Evolutionary conservation across 1,140 invertebrate genomes (phyloP), one percentile per base, ranked within the genome.

Genomic region (Drosophila guanche): DNA sequence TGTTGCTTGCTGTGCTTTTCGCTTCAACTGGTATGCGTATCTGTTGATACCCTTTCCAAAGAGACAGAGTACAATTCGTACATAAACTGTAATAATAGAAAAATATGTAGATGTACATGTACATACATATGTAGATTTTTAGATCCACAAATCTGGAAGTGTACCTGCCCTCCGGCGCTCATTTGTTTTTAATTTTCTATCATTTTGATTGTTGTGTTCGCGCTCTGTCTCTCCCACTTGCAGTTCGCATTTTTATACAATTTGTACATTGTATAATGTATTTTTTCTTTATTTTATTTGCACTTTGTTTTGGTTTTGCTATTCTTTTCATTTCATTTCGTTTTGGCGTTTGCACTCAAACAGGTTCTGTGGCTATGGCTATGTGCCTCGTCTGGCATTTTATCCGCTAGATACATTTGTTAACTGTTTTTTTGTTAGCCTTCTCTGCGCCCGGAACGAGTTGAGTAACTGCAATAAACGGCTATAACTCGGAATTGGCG

Each of bases 191-290:
- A 46, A 75, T 55, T 67, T 73, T 69, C 41, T 67, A 55, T 60
- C 66, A 51, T 59, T 79, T 50, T 75, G 75, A 60, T 54, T 58
- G 52, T 29, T 63, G n/a, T 52, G n/a, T 52, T 12, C 6, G 27
- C 10, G 4, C 33, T 12, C 1, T 56, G 41, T 52, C 68, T 66
- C 79, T 81, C 76, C 80, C 76, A 85, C 81, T 85, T 85, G 81
- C 80, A 80, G 70, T 85, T 84, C 80, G 80, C 80, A 85, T 76
- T 85, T 79, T 86, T 74, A 77, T 66, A 79, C 76, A 79, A 59
- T 61, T 42, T 77, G 60, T 65, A 75, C 70, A 85, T 86, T 80
- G 74, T 85, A 86, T 77, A 83, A 83, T 80, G 67, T 37, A 37
- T 10, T 37, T 62, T 67, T 61, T 73, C 58, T 63, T 57, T 70